These are phyloP conservation scores for Carterocephalus palaemon DNA, from an alignment of 2,888 invertebrate species.

Conservation along the genomic window DNA sequence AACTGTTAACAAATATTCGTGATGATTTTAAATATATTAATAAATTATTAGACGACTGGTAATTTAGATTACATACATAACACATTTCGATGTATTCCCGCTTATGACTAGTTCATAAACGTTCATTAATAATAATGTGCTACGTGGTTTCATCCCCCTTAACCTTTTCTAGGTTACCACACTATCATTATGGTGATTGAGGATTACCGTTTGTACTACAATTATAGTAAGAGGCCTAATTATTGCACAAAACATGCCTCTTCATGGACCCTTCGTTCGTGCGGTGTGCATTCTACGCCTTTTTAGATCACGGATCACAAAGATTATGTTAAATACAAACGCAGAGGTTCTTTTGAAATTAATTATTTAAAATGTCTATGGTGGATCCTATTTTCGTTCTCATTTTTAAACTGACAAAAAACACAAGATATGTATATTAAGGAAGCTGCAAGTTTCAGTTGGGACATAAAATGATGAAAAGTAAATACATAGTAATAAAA, in stretches of 20 bases:
- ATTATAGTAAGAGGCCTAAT: slow-evolving; percentile 64
- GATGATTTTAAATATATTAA: too few species aligned
- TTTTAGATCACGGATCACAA: slow-evolving; percentile 41
- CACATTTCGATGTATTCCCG: too few species aligned
- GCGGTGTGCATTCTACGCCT: slow-evolving; percentile 53
- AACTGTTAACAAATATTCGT: too few species aligned
- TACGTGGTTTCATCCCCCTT: slow-evolving; percentile 2
- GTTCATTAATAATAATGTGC: neutral
- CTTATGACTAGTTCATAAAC: too few species aligned
- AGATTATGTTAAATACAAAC: slow-evolving; percentile 30
- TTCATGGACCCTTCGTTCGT: slow-evolving; percentile 41
- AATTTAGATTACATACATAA: too few species aligned
- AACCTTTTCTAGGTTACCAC: slow-evolving; percentile 30
- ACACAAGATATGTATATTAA: neutral
- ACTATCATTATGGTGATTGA: slow-evolving; percentile 47
- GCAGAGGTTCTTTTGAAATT: slow-evolving; percentile 2
- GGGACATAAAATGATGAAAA: neutral
- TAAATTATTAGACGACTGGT: too few species aligned
- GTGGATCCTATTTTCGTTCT: neutral
- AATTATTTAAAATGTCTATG: slow-evolving; percentile 11
- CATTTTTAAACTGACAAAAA: neutral
- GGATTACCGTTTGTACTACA: slow-evolving; percentile 41
- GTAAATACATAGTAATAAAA: too few species aligned
- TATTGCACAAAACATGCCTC: slow-evolving; percentile 62
- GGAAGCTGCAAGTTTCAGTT: neutral